These are phyloP conservation scores for Dione juno DNA, from an alignment of 2,888 invertebrate genomes.

Conservation along the genomic window DNA sequence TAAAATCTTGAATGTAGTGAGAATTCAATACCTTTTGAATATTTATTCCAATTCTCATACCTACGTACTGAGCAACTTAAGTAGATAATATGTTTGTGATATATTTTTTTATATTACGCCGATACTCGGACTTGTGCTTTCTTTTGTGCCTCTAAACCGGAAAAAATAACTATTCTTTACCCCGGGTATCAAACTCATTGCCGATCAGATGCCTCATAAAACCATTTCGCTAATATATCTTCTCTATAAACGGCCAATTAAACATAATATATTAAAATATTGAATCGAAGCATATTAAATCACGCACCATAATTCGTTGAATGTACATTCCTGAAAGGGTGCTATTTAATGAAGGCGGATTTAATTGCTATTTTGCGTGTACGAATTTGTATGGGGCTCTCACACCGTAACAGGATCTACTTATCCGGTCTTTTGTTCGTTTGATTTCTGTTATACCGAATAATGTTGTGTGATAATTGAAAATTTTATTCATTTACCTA, in stretches of 20 bases:
- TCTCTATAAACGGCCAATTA: background rate
- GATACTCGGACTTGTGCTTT: no score
- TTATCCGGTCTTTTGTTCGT: constrained; percentile 43
- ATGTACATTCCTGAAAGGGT: constrained; percentile 51
- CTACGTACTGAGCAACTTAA: no score
- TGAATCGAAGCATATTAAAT: constrained; percentile 8
- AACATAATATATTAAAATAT: background rate
- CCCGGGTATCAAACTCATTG: no score
- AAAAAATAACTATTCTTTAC: no score
- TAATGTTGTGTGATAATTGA: constrained; percentile 5
- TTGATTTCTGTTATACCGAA: constrained; percentile 18
- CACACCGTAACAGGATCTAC: constrained; percentile 48
- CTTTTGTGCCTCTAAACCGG: no score
- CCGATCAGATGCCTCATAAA: no score
- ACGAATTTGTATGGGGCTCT: constrained; percentile 47
- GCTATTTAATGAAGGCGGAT: constrained; percentile 71
- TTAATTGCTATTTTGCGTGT: constrained; percentile 76
- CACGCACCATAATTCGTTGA: constrained; percentile 55
- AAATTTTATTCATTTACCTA: constrained; percentile 11
- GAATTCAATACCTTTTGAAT: no score
- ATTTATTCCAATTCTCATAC: no score
- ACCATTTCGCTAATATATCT: background rate
- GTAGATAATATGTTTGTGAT: no score
- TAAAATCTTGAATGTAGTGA: no score
- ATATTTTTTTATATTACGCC: no score